Evolutionary conservation across 1,140 invertebrate species (phyloP), one percentile per base, ranked within the genome.

Genomic region (Heliconius congener): DNA sequence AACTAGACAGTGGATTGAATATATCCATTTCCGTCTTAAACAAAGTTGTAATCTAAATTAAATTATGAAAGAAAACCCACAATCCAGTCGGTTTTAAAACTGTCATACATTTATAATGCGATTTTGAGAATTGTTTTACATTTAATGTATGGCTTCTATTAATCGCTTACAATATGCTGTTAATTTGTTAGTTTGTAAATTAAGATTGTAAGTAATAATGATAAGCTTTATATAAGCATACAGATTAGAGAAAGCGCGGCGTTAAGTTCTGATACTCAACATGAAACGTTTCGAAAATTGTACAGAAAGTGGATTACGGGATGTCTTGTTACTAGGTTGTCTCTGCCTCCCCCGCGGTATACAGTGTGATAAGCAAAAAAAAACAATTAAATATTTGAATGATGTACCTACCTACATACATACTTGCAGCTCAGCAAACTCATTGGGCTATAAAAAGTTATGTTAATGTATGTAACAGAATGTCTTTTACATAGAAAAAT

Each of bases 41-140:
- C 18, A 6, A 19, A 52, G 18, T 52, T 4, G 42, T 19, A 74
- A 1, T 23, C 23, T 23, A 23, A 37, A 19, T 57, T 42, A 60
- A 50, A 23, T 50, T 46, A 42, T 39, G 27, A 71, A 3, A 50
- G 11, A 50, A 77, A 71, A 34, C 46, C 66, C 30, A 42, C 27
- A 71, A 8, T 16, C 27, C 9, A 30, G 30, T 77, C 34, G 27
- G 42, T 78, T 78, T 73, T 78, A 78, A 73, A 71, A 19, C 76
- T 78, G 77, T 78, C 46, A 73, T 42, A 78, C 77, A 78, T 42
- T 73, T 50, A 66, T 80, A 80, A 80, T 80, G 74, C 79, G 79
- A 80, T 80, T 80, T 73, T 5, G n/a, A 76, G 74, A 76, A 80
- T 80, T 74, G 74, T 73, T 80, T 76, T 80, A 80, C 79, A 80